Conservation (phyloP, 2,113 vertebrate species). For the Zootoca vivipara region DNA sequence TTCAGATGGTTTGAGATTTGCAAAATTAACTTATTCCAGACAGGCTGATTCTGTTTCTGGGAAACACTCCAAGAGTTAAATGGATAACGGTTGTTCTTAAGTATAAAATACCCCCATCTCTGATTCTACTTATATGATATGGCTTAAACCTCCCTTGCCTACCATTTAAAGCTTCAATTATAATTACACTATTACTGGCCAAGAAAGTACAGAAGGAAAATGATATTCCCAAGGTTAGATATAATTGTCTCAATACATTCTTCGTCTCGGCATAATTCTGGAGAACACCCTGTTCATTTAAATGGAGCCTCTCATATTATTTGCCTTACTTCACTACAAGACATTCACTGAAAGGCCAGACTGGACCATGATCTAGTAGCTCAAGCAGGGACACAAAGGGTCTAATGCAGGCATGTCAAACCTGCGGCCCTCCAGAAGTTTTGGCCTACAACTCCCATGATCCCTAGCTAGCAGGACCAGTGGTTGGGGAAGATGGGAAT, state of each 20-base stretch:
- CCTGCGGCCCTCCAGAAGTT: too few species aligned
- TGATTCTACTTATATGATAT: constrained; percentile 31
- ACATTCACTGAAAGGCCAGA: background rate
- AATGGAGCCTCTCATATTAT: background rate
- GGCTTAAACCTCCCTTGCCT: background rate
- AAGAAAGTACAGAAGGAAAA: constrained; percentile 32
- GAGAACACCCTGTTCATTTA: background rate
- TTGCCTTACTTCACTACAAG: background rate
- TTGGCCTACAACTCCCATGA: too few species aligned
- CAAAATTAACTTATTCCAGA: constrained; percentile 36
- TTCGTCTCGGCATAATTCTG: background rate
- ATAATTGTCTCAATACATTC: constrained; percentile 17
- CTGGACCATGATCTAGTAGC: too few species aligned
- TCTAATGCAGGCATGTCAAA: too few species aligned
- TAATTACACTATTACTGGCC: constrained; percentile 7
- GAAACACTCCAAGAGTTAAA: constrained; percentile 33
- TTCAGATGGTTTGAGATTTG: background rate
- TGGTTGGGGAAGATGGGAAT: too few species aligned
- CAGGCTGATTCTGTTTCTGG: constrained; percentile 26
- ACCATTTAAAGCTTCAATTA: constrained; percentile 1
- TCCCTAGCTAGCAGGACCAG: too few species aligned
- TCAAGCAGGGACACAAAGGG: too few species aligned
- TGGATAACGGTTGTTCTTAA: constrained; percentile 22
- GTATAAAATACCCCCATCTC: background rate
- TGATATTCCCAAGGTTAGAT: constrained; percentile 15